These are phyloP conservation scores for Sebastes iracundus DNA, from an alignment of 2,797 vertebrate species.

Conservation along the genomic window DNA sequence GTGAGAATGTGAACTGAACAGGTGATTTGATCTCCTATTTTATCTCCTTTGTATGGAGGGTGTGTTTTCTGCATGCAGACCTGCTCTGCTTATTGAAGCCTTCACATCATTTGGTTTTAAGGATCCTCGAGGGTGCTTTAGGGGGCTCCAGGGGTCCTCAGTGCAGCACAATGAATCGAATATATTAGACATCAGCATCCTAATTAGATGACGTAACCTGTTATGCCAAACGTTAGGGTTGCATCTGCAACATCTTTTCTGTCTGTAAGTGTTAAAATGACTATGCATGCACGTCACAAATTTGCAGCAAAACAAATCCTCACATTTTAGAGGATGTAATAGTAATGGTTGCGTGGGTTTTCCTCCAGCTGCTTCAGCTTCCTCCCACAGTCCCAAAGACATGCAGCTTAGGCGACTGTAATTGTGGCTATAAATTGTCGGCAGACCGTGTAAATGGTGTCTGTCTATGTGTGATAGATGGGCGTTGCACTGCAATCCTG, in stretches of 20 bases:
- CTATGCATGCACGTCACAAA: neutral
- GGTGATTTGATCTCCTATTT: conserved; percentile 19
- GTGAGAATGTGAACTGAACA: conserved; percentile 6
- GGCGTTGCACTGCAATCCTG: neutral
- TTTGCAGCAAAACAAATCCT: neutral
- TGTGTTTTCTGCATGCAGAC: neutral
- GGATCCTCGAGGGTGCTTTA: neutral
- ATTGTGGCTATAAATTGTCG: neutral
- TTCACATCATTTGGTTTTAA: neutral
- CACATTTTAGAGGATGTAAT: neutral
- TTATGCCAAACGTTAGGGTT: neutral
- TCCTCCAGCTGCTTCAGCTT: neutral
- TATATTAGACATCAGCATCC: conserved; percentile 27
- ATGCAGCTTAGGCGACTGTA: neutral
- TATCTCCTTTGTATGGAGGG: neutral
- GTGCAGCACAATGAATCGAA: conserved; percentile 29
- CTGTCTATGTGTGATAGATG: neutral
- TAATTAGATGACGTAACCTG: conserved; percentile 26
- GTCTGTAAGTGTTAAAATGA: neutral
- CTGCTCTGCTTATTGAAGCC: neutral
- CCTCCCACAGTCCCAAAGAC: neutral
- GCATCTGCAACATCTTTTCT: neutral
- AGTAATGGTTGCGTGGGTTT: neutral
- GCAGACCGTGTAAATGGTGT: neutral
- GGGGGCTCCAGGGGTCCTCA: neutral